These are phyloP conservation scores for Geotrypetes seraphini DNA, from an alignment of 2,797 vertebrate genomes.

Conservation along the genomic window DNA sequence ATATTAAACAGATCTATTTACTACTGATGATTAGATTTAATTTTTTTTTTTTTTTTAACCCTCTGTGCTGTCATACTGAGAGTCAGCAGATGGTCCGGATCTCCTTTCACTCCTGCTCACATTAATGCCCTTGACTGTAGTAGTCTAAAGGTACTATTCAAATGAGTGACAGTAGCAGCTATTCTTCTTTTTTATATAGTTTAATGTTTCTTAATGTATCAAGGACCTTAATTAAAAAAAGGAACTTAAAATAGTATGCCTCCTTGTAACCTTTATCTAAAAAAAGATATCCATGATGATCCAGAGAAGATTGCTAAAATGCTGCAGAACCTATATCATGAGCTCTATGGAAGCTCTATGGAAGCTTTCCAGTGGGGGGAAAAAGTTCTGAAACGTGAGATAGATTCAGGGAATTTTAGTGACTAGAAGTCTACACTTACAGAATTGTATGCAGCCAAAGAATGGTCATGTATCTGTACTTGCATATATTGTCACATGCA, in stretches of 20 bases:
- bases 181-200: slow-evolving; percentile 22
- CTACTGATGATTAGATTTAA: slow-evolving; percentile 28
- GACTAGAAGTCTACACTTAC: too few species aligned
- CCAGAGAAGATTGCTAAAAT: too few species aligned
- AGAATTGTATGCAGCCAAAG: too few species aligned
- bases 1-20: slow-evolving; percentile 16
- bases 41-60: too few species aligned
- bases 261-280: slow-evolving; percentile 3
- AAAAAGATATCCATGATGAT: neutral
- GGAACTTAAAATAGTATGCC: neutral
- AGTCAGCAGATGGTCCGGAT: slow-evolving; percentile 50
- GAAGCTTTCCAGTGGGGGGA: too few species aligned
- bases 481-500: too few species aligned
- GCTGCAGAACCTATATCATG: too few species aligned
- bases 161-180: slow-evolving; percentile 39
- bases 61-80: slow-evolving; percentile 52
- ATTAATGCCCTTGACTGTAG: slow-evolving; percentile 34
- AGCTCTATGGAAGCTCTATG: too few species aligned
- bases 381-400: too few species aligned
- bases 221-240: slow-evolving; percentile 14
- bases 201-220: slow-evolving; percentile 4
- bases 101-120: slow-evolving; percentile 39
- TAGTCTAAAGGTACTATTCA: slow-evolving; percentile 17
- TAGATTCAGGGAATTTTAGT: too few species aligned
- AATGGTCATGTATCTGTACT: too few species aligned